Base-by-base conservation (phyloP, 1,140 invertebrate genomes). In the Lamellibrachia luymesi region DNA sequence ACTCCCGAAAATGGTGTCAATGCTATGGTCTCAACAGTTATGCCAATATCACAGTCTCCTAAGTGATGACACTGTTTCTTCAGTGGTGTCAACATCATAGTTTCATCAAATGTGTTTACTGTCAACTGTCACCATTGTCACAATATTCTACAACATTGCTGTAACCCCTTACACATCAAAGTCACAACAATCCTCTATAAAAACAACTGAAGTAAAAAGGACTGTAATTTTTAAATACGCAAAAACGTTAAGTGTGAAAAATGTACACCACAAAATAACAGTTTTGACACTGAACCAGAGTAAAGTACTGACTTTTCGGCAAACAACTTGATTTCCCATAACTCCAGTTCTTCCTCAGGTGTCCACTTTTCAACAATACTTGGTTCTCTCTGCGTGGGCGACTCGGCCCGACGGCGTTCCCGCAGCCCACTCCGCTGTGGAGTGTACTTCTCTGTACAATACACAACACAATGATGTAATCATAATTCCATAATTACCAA, bases 251-350 rank as follows among this genome's bases (percentile, higher is more conserved):
- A 38, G 38, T 38, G 38, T 38, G 38, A 38, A 38, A 38, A 38
- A 38, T 38, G 38, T 38, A 38, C 38, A 38, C 38, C 38, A 38
- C 38, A 38, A 38, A 38, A 80, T 80, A 22, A 80, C 64, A 80
- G 25, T 17, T 10, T 80, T 80, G 38, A 38, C 38, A 38, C 38
- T 4, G 8, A 80, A 80, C 64, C 13, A 80, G 64, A 0, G 64
- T 80, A 22, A 22, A 22, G 64, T 50, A 91, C 93, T 94, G 92
- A 95, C 97, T 98, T 98, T 96, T 99, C 99, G 56, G 98, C 98
- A 96, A 99, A 99, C 94, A 98, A 98, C 95, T 98, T 98, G 90
- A 99, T 99, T 96, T 99, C 99, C 98, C 99, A 99, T 1, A 99
- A 95, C 96, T 99, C 99, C 49, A 99, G 96, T 95, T 98, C 98